Evolutionary conservation across 2,888 invertebrate species (phyloP).

Genomic region (Hololepta plana): DNA sequence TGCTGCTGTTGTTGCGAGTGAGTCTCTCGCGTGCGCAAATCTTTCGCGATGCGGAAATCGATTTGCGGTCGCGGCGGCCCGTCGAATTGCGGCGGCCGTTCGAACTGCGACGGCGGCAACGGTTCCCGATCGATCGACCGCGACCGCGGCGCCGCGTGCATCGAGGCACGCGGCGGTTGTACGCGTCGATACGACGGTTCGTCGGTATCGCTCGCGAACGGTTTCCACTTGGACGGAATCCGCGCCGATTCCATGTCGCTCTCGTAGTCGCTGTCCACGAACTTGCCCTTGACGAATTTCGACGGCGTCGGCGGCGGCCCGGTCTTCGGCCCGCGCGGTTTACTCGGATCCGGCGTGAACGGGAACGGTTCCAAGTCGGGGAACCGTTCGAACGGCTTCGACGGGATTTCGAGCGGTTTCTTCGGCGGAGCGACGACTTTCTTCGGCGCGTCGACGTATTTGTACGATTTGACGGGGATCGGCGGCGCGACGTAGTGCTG

Average conservation of each 20-base stretch:
- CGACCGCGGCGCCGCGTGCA: constrained; percentile 29
- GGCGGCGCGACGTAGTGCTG: constrained; percentile 27
- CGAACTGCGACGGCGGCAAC: constrained; percentile 34
- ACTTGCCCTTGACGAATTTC: constrained; percentile 35
- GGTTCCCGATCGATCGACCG: constrained; percentile 37
- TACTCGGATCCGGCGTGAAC: constrained; percentile 28
- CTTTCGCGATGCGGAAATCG: constrained; percentile 18
- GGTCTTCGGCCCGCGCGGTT: constrained; percentile 20
- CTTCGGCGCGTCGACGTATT: constrained; percentile 11
- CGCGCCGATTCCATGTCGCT: constrained; percentile 37
- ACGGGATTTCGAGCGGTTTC: constrained; percentile 14
- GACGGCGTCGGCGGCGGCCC: constrained; percentile 38
- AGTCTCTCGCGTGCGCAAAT: constrained; percentile 9
- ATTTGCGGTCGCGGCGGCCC: constrained; percentile 24
- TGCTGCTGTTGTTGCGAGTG: too few species aligned
- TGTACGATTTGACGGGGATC: constrained; percentile 18
- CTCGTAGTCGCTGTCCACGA: constrained; percentile 48
- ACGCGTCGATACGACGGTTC: constrained; percentile 38
- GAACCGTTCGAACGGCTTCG: constrained; percentile 25
- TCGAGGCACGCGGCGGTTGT: constrained; percentile 28
- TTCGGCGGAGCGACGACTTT: constrained; percentile 17
- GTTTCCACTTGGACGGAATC: constrained; percentile 36
- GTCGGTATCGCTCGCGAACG: constrained; percentile 44
- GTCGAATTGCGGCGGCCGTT: constrained; percentile 28
- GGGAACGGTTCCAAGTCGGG: constrained; percentile 32